Conservation (phyloP, 2,113 vertebrate genomes). For the Serilophus lunatus region DNA sequence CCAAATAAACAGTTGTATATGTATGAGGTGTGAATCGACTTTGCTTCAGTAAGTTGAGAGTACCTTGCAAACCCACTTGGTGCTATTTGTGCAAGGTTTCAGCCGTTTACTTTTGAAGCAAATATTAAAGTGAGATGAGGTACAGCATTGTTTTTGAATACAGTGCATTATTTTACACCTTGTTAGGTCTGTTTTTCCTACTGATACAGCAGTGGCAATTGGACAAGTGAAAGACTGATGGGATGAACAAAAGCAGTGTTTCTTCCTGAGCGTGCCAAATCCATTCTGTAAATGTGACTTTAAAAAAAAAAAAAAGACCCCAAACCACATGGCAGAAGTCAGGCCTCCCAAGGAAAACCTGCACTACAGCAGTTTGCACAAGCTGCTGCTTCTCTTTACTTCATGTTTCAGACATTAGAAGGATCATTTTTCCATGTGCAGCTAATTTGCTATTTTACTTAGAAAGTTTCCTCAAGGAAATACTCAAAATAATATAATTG, state of each 20-base stretch:
- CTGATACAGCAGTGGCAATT: not conserved
- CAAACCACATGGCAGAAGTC: not conserved
- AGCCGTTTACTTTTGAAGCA: constrained; percentile 37
- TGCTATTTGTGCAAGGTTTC: not conserved
- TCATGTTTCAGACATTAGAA: not conserved
- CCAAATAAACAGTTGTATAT: not conserved
- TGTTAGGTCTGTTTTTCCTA: constrained; percentile 29
- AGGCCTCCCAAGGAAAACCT: constrained; percentile 16
- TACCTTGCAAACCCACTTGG: not conserved
- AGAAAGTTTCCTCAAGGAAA: constrained; percentile 9
- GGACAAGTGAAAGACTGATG: not conserved
- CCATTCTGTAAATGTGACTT: constrained; percentile 31
- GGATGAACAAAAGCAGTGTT: constrained; percentile 9
- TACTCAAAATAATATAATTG: not conserved
- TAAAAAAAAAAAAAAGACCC: not conserved
- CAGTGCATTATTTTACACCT: constrained; percentile 31
- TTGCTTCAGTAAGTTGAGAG: constrained; percentile 18
- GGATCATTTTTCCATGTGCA: not conserved
- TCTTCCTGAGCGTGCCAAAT: not conserved
- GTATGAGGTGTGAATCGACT: not conserved
- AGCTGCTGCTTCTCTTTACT: not conserved
- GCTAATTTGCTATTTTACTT: not conserved
- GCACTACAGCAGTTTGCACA: not conserved
- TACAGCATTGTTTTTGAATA: not conserved
- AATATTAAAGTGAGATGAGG: constrained; percentile 18